A percentile compares a stretch with the other conserved stretches of the same genome.
These are phyloP conservation scores for Bembecia ichneumoniformis DNA, from an alignment of 2,888 invertebrate species.

Conservation along the genomic window DNA sequence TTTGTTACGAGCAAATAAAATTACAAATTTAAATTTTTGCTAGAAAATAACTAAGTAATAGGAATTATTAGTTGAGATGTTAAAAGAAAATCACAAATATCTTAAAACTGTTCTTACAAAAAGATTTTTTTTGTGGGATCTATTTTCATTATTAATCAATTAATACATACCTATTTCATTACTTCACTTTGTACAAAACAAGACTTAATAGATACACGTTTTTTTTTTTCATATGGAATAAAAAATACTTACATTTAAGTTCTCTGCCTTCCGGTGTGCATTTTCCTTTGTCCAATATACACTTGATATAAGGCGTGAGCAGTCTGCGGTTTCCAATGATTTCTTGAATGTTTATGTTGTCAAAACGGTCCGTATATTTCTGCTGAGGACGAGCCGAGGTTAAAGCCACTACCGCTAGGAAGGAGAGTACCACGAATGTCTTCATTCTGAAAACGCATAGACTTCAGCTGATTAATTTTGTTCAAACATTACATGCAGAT, in stretches of 20 bases:
- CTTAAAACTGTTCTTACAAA: too few relatives aligned
- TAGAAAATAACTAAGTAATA: too few relatives aligned
- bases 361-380: conserved; percentile 76
- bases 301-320: conserved; percentile 74
- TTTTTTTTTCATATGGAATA: not conserved
- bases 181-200: too few relatives aligned
- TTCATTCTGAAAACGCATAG: conserved; percentile 39
- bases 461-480: too few relatives aligned
- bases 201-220: too few relatives aligned
- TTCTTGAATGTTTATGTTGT: conserved; percentile 73
- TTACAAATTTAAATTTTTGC: too few relatives aligned
- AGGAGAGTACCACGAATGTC: conserved; percentile 23
- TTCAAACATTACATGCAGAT: too few relatives aligned
- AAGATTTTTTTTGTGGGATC: too few relatives aligned
- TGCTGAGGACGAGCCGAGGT: conserved; percentile 9
- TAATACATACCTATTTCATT: too few relatives aligned
- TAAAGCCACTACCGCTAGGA: conserved; percentile 33
- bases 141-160: not conserved
- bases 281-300: conserved; percentile 72
- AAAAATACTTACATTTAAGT: conserved; percentile 66
- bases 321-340: conserved; percentile 70
- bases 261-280: conserved; percentile 74
- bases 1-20: too few relatives aligned
- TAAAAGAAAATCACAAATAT: too few relatives aligned
- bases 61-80: too few relatives aligned